Base-by-base conservation (phyloP, 2,888 invertebrate species). In the Tuberolachnus salignus region DNA sequence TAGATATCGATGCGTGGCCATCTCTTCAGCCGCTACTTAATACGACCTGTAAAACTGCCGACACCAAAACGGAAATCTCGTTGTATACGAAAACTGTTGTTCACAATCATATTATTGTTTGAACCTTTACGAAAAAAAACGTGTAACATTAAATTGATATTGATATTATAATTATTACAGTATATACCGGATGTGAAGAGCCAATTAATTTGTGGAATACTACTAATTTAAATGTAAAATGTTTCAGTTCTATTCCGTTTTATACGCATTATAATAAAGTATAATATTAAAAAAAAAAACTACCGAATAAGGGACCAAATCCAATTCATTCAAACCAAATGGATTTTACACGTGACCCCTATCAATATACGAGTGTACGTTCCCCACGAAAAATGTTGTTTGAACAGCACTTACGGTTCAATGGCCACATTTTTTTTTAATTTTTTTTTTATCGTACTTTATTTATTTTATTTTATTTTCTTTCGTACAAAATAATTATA, bases 341-440 rank as follows among this genome's bases (percentile, higher is more conserved):
- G 61, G 46, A 19, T 61, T 49, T 61, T 74, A 64, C 44, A 74
- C 42, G n/a, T 53, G 44, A 74, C 64, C 53, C 42, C 23, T 63
- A 73, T 42, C 42, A 51, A 19, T 34, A 34, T 34, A 34, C 3
- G 3, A 34, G 3, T 34, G 6, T 34, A 34, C 6, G 34, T 34
- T 8, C 13, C 19, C 42, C 51, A 0, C 14, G 42, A 74, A 51
- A 72, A 74, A 42, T 23, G 8, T 70, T 70, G 10, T 55, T 34
- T 6, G 34, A 34, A 3, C 51, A 6, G 21, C 19, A 4, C 34
- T 34, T 46, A 51, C 21, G 1, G 51, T 73, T 63, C 51, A 53
- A n/a, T 73, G 61, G 34, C 61, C 46, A 63, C n/a, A 21, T 53
- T 59, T 21, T 44, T 14, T n/a, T 23, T 59, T 23, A 26, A 16